Percentiles rank a stretch among this genome's conserved stretches.
Conservation (phyloP, 2,888 invertebrate genomes). For the Pandemis cinnamomeana region DNA sequence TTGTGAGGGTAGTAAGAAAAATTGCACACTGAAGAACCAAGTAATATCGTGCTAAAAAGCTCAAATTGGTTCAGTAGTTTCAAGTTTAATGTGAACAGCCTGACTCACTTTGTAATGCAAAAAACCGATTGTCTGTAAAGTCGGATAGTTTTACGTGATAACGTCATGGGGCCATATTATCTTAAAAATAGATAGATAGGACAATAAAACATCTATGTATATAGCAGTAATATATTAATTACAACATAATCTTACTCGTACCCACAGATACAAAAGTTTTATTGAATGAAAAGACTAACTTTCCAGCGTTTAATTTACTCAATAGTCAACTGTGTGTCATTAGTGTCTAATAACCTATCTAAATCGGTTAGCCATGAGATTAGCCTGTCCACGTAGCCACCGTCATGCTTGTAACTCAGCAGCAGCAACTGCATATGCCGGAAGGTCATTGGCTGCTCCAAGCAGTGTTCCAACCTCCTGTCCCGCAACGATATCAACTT, state of each 20-base stretch:
- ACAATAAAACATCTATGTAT: no score
- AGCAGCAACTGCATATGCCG: constrained; percentile 77
- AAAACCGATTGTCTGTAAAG: no score
- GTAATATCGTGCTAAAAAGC: no score
- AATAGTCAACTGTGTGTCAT: constrained; percentile 70
- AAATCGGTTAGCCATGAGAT: constrained; percentile 81
- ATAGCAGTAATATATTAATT: no score
- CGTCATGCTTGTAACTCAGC: constrained; percentile 79
- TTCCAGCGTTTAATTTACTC: constrained; percentile 47
- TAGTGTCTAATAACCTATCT: constrained; percentile 73
- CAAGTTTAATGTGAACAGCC: no score
- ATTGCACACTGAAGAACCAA: no score
- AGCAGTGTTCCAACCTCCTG: constrained; percentile 59
- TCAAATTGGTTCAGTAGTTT: no score
- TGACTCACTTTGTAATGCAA: no score
- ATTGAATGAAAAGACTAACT: not conserved
- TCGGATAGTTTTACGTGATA: no score
- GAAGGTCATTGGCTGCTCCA: constrained; percentile 66
- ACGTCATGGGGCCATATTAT: no score
- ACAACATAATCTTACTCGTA: not conserved
- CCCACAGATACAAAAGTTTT: not conserved
- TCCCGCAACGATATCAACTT: constrained; percentile 83
- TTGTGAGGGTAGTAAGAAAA: no score
- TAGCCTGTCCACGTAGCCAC: constrained; percentile 78
- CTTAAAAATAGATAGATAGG: no score